Evolutionary conservation across 2,113 vertebrate genomes (phyloP).

Genomic region (Cervus canadensis): DNA sequence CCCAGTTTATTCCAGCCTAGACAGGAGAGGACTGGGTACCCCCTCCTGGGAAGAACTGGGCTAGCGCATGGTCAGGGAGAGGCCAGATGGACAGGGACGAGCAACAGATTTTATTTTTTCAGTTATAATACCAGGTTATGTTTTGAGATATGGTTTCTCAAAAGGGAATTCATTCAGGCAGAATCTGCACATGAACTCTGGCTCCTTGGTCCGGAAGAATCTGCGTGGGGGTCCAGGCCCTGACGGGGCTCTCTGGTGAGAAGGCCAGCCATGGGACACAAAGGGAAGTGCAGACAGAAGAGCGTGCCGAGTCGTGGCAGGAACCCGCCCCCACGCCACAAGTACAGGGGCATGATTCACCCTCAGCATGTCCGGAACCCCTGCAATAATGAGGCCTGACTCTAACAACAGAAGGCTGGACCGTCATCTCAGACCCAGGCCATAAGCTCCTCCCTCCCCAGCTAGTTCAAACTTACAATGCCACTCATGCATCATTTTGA

Average conservation of each 20-base stretch:
- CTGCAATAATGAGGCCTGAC: background rate
- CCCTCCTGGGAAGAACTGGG: background rate
- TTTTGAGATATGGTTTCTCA: background rate
- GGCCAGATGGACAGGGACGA: background rate
- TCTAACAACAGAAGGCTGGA: background rate
- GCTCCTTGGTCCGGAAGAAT: background rate
- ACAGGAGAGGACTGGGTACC: background rate
- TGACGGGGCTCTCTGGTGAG: background rate
- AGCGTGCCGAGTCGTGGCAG: rapidly evolving
- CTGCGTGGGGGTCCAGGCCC: background rate
- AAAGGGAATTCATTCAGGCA: background rate
- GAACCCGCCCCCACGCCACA: background rate
- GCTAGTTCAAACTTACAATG: background rate
- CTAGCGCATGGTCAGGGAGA: background rate
- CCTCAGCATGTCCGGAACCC: background rate
- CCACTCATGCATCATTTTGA: background rate
- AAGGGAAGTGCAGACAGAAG: background rate
- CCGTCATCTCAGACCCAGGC: background rate
- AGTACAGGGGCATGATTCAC: rapidly evolving
- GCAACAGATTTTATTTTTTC: background rate
- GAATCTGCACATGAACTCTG: background rate
- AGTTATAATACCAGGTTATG: background rate
- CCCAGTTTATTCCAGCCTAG: background rate
- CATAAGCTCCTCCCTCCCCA: background rate
- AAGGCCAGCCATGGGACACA: background rate